Percentiles rank a stretch among this genome's conserved stretches.
phyloP scores from a whole-genome alignment of 2,888 invertebrate genomes.

The Poecilus cupreus region DNA sequence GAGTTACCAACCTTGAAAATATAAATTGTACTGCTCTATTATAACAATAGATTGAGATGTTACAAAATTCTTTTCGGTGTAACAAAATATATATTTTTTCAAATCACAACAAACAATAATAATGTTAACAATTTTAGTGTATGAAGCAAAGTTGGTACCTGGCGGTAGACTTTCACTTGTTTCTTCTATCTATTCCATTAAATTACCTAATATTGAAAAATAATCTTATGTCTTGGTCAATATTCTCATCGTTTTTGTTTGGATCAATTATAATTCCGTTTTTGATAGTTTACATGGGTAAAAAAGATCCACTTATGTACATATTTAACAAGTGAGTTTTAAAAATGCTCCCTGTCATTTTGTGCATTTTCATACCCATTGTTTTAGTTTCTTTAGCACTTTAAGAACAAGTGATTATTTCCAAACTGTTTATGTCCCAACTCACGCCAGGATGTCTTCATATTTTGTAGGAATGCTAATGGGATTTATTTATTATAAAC shows the following conservation, averaged over 20 bases:
- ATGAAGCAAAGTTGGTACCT: neutral
- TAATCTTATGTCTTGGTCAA: neutral
- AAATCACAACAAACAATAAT: neutral
- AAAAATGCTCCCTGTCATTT: too few relatives aligned
- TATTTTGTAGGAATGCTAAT: too few relatives aligned
- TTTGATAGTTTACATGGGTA: neutral
- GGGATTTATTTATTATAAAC: too few relatives aligned
- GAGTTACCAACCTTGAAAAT: too few relatives aligned
- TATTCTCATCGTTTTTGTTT: neutral
- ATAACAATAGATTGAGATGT: too few relatives aligned
- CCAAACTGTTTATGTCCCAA: too few relatives aligned
- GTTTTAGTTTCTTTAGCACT: too few relatives aligned
- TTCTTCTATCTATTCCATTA: neutral
- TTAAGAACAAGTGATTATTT: too few relatives aligned
- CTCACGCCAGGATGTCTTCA: too few relatives aligned
- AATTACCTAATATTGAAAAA: neutral
- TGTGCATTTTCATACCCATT: too few relatives aligned
- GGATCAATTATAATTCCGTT: neutral
- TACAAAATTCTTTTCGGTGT: too few relatives aligned
- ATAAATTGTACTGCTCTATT: too few relatives aligned
- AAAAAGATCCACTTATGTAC: neutral
- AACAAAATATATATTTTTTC: neutral
- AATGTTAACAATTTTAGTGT: neutral
- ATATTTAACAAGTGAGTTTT: constrained; percentile 74
- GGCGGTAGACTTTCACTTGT: neutral